Base-by-base conservation (phyloP, 2,888 invertebrate species). In the Chrysodeixis includens region DNA sequence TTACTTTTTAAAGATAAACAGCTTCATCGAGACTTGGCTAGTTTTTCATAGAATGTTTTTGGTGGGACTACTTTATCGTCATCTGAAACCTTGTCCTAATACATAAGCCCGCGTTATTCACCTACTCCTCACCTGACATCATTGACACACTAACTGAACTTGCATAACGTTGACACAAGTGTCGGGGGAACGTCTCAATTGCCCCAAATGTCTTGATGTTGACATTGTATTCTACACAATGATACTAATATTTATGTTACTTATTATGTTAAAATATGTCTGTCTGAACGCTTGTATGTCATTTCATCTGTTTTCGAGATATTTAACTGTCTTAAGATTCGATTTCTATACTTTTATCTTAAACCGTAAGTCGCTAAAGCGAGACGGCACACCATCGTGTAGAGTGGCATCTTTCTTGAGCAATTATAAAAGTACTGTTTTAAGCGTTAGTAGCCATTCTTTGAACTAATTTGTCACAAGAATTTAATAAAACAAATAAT, bases 111-210 rank as follows among this genome's bases (percentile, higher is more conserved):
- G 40, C n/a, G n/a, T 40, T 40, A 6, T 1, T n/a, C n/a, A 40
- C 40, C 40, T 40, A 40, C 40, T 40, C n/a, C 6, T 40, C n/a
- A 40, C n/a, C 6, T n/a, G n/a, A 40, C 14, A n/a, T 40, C n/a
- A n/a, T 40, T 40, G 40, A 40, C 40, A 40, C 40, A 40, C 35
- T 35, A 35, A 35, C 35, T 35, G 6, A n/a, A 40, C 40, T 40
- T 40, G 40, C 40, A 40, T n/a, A 40, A 40, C 14, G 49, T 60
- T 60, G 74, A 62, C 46, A 40, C 76, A 75, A 40, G 4, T 75
- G 60, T 7, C 40, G 3, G 5, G 40, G n/a, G 40, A 40, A 40
- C 40, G 40, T 40, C 40, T 40, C n/a, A 40, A n/a, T n/a, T n/a
- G 40, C 40, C 40, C 40, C 5, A 40, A 40, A 40, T n/a, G 40